phyloP scores from a whole-genome alignment of 2,888 invertebrate species.

The Drosophila nr. medialis region DNA sequence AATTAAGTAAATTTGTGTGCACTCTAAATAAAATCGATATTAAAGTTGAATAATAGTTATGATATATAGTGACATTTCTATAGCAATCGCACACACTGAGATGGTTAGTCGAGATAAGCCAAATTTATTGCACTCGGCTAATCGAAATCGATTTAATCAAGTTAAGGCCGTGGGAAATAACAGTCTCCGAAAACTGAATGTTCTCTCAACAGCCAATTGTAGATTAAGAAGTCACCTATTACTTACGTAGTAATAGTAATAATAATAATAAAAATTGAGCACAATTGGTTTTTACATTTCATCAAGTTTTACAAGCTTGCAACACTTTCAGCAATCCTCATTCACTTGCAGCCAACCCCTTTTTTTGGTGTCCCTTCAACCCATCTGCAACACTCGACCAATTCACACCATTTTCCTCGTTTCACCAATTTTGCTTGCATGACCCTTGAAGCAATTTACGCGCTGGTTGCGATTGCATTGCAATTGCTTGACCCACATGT shows the following conservation, averaged over 20 bases:
- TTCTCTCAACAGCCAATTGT: too few species aligned
- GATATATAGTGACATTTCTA: not conserved
- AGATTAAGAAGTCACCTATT: too few species aligned
- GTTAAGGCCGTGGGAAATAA: not conserved
- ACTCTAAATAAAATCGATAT: not conserved
- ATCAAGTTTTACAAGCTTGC: conserved; percentile 7
- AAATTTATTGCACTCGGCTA: not conserved
- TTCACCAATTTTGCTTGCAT: conserved; percentile 10
- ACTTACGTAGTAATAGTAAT: too few species aligned
- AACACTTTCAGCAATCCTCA: not conserved
- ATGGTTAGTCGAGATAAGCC: not conserved
- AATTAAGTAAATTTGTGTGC: not conserved
- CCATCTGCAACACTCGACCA: conserved; percentile 35
- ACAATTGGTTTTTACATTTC: conserved; percentile 1
- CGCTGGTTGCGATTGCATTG: conserved; percentile 58
- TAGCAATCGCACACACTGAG: not conserved
- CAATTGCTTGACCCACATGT: conserved; percentile 71
- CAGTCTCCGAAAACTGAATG: too few species aligned
- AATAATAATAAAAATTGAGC: not conserved
- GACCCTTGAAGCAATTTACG: conserved; percentile 55
- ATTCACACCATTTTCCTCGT: conserved; percentile 40
- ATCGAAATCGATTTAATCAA: not conserved
- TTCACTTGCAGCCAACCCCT: conserved; percentile 7
- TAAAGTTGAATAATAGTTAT: not conserved
- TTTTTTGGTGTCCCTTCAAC: conserved; percentile 14